phyloP scores from a whole-genome alignment of 2,888 invertebrate species.

The Ochropleura plecta region DNA sequence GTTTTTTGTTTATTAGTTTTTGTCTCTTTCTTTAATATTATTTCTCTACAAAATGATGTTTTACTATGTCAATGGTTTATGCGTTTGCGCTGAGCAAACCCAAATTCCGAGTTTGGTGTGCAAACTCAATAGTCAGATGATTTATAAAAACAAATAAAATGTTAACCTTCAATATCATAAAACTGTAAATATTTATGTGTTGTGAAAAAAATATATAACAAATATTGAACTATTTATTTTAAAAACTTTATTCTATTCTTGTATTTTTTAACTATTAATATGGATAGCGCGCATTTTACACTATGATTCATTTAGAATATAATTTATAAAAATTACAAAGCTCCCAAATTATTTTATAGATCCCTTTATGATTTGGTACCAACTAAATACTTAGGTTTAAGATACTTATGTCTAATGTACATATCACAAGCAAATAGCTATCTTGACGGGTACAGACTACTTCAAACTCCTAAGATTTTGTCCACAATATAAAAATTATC shows the following conservation, averaged over 20 bases:
- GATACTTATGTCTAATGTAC: constrained; percentile 50
- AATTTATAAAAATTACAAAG: constrained; percentile 52
- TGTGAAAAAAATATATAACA: not conserved
- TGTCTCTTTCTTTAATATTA: too few relatives aligned
- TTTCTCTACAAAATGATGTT: constrained; percentile 7
- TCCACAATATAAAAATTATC: constrained; percentile 22
- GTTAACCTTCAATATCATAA: not conserved
- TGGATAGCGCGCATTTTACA: constrained; percentile 1
- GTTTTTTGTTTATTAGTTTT: too few relatives aligned
- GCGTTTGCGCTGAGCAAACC: not conserved
- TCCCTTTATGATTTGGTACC: constrained; percentile 30
- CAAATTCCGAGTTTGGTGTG: not conserved
- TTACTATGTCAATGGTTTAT: not conserved
- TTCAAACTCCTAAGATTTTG: constrained; percentile 37
- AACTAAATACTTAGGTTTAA: constrained; percentile 36
- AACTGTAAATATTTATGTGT: not conserved
- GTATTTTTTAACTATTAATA: not conserved
- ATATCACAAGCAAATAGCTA: constrained; percentile 62
- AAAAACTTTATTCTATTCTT: not conserved
- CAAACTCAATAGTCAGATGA: constrained; percentile 7
- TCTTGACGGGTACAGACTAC: constrained; percentile 37
- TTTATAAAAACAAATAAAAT: not conserved
- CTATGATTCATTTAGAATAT: constrained; percentile 28
- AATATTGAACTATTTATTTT: constrained; percentile 8
- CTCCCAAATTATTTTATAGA: constrained; percentile 30